phyloP scores from a whole-genome alignment of 1,140 invertebrate genomes.

The Choristoneura fumiferana region DNA sequence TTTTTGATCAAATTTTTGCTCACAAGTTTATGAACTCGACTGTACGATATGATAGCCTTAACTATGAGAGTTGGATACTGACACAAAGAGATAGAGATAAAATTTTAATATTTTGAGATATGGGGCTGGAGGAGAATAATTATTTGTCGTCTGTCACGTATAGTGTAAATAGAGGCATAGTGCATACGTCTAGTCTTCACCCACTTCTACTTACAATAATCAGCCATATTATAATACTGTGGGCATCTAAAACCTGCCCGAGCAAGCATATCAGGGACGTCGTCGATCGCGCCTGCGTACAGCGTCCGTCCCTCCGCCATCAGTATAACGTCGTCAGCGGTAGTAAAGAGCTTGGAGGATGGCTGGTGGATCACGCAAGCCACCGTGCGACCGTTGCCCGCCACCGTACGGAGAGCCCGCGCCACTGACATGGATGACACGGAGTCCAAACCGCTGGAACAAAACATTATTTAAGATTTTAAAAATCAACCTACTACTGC shows the following conservation, averaged over 20 bases:
- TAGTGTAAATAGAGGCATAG: no score
- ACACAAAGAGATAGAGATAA: no score
- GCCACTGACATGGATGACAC: slow-evolving; percentile 85
- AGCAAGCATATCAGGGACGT: slow-evolving; percentile 76
- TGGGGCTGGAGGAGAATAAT: no score
- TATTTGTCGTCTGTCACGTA: no score
- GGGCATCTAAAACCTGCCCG: slow-evolving; percentile 80
- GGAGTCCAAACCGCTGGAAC: slow-evolving; percentile 86
- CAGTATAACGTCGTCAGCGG: slow-evolving; percentile 83
- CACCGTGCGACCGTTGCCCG: slow-evolving; percentile 86
- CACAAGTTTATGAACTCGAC: no score
- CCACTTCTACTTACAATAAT: slow-evolving; percentile 84
- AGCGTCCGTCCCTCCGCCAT: slow-evolving; percentile 79
- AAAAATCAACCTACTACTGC: no score
- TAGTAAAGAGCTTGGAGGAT: slow-evolving; percentile 88
- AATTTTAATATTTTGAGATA: no score
- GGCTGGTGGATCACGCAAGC: slow-evolving; percentile 95
- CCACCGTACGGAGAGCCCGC: slow-evolving; percentile 82
- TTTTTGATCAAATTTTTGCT: no score
- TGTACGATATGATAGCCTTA: no score
- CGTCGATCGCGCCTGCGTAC: slow-evolving; percentile 79
- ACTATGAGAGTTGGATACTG: no score
- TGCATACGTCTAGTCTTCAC: no score
- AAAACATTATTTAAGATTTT: no score
- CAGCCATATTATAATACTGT: slow-evolving; percentile 84